Evolutionary conservation across 2,113 vertebrate species (phyloP), one percentile per base, ranked within the genome.

Genomic region (Xerus inauris): DNA sequence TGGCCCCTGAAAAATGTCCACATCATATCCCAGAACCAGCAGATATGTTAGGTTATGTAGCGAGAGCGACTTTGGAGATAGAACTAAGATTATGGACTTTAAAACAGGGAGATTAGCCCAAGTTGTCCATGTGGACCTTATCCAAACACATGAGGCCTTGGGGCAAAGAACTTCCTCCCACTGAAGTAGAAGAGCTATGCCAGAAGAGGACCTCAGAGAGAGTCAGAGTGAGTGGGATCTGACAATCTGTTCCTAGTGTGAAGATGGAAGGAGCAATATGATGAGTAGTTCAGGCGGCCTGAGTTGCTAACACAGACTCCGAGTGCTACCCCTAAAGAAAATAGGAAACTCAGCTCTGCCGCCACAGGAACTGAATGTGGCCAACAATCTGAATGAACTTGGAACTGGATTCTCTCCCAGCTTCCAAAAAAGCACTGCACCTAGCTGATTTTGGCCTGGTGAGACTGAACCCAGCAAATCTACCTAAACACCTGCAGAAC

Each of bases 311-410:
- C 82, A 47, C 69, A 84, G 35, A 81, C 22, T 87, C 19, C 14
- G 10, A 22, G 42, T 45, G 40, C 54, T 32, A 47, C 51, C 72
- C 67, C 73, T n/a, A 38, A 28, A 79, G 72, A 67, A 85, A n/a
- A 20, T 47, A 32, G 85, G 85, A 79, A 81, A 17, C 40, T 51
- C 67, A 64, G 80, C n/a, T 84, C 45, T 76, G n/a, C 28, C 51
- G 71, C 72, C 64, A 26, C 6, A 22, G 77, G 64, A 54, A n/a
- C 76, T 84, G 45, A 91, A 32, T 85, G 65, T 42, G 91, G 80
- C 86, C 87, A 77, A 19, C 19, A 69, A 42, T 88, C n/a, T 85
- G 64, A 54, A 35, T 51, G 92, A 92, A 45, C 79, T 89, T 75
- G 42, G 83, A 95, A 88, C 8, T 10, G 3, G 45, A 35, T 71